Evolutionary conservation across 2,888 invertebrate species (phyloP), one percentile per base, ranked within the genome.

Genomic region (Nemotelus pantherinus): DNA sequence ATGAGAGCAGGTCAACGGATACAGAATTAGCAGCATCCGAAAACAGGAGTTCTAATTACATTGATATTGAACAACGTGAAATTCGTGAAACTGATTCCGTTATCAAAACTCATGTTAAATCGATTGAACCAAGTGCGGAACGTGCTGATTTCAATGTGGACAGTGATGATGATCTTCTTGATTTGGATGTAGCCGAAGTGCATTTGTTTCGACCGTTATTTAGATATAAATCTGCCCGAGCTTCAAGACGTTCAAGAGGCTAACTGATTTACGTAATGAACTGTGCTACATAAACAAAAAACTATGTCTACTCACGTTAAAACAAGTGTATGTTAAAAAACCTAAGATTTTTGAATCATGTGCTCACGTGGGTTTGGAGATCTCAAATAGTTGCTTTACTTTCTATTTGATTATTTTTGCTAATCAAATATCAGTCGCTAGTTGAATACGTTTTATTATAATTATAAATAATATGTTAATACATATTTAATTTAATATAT

Each of bases 181-280:
- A 76, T 57, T 68, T 77, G 44, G 45, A 77, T 63, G 70, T 48
- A 9, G 77, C 77, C 10, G 77, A 77, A 58, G 55, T 76, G 2
- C 47, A 76, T 55, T 7, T 76, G 4, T 76, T 76, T 55, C 76
- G 76, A 3, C 76, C 76, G 3, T 43, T 76, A 3, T 76, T 76
- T 47, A 41, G 65, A n/a, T 65, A 65, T 65, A 50, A 47, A 50
- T 47, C 9, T 64, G 64, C 76, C 6, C n/a, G 65, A 7, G 64
- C 76, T 4, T 45, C 50, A n/a, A 76, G 44, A 55, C 55, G 57
- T 41, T 25, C 25, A 25, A 25, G 25, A 25, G 25, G 25, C 25
- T 25, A 25, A 25, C 25, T 25, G 25, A 25, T 25, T 25, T 25
- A 25, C 25, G 25, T 25, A 25, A 25, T 25, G 25, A 25, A 25